Conservation (phyloP, 2,797 vertebrate genomes). For the Chrosomus eos region DNA sequence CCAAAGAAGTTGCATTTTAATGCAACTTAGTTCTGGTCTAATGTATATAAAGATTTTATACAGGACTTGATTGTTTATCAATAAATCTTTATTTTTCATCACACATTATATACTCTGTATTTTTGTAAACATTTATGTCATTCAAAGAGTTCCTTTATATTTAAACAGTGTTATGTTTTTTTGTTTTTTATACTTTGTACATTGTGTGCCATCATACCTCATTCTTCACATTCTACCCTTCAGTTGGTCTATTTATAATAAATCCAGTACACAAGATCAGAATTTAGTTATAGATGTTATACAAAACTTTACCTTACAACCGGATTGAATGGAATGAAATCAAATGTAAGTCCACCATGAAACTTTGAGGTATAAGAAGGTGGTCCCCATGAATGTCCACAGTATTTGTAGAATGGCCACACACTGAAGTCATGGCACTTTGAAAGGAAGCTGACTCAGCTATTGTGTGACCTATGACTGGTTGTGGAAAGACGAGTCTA, state of each 20-base stretch:
- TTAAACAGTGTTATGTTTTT: background rate
- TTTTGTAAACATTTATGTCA: conserved; percentile 15
- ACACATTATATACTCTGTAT: conserved; percentile 13
- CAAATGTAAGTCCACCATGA: background rate
- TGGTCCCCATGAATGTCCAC: background rate
- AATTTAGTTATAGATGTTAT: background rate
- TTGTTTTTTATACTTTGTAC: background rate
- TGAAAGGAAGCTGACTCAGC: background rate
- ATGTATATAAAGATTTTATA: conserved; percentile 3
- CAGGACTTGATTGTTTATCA: conserved; percentile 18
- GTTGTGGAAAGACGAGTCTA: conserved; percentile 61
- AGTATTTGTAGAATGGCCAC: conserved; percentile 16
- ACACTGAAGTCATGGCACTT: conserved; percentile 27
- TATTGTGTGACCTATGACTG: background rate
- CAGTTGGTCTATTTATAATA: background rate
- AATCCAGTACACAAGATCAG: conserved; percentile 22
- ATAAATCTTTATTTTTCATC: conserved; percentile 48
- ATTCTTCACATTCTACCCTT: background rate
- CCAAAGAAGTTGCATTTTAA: background rate
- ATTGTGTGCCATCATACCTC: background rate
- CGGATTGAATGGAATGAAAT: background rate
- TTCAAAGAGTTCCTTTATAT: background rate
- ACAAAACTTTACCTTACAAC: background rate
- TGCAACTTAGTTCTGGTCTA: background rate
- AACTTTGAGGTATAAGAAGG: conserved; percentile 31